Base-by-base conservation (phyloP, 2,888 invertebrate genomes). In the Charanyca ferruginea region DNA sequence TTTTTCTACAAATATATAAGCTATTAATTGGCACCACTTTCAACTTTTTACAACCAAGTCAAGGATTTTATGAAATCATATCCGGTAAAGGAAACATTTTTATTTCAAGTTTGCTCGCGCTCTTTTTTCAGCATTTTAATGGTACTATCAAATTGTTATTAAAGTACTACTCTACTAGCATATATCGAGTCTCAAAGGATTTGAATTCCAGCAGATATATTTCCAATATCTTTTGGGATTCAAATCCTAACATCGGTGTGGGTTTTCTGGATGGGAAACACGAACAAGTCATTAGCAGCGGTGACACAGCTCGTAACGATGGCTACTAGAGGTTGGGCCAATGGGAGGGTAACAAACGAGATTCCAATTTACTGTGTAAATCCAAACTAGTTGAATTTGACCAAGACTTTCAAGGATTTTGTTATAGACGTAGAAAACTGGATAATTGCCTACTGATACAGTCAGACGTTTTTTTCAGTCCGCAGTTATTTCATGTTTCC, bases 231-330 rank as follows among this genome's bases (percentile, higher is more conserved):
- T 35, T 3, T 3, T 48, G 42, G 65, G 22, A 44, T 23, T 53
- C 4, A 11, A 16, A 52, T 11, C 13, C 6, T 16, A 51, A 52
- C 23, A 51, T 49, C 16, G 8, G 9, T n/a, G 23, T 23, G 5
- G 18, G 16, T 53, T 66, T 49, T 41, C 20, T 28, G 28, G 28
- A 49, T 38, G 6, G 22, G 23, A 32, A 69, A 66, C 35, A 41
- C 28, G 54, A 54, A 23, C 28, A 6, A 53, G 38, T 69, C 48
- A 54, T 73, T 73, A 73, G 53, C 11, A 45, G n/a, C n/a, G 44
- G 38, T 73, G 54, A 44, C 54, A 32, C 20, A 32, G 28, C 25
- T 8, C 13, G 8, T 22, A 35, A 32, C 13, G 13, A 23, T 44
- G 23, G n/a, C n/a, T 32, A 16, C 13, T 28, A 18, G 28, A 6